Evolutionary conservation across 2,888 invertebrate genomes (phyloP), one percentile per base, ranked within the genome.

Genomic region (Eretmocerus hayati): DNA sequence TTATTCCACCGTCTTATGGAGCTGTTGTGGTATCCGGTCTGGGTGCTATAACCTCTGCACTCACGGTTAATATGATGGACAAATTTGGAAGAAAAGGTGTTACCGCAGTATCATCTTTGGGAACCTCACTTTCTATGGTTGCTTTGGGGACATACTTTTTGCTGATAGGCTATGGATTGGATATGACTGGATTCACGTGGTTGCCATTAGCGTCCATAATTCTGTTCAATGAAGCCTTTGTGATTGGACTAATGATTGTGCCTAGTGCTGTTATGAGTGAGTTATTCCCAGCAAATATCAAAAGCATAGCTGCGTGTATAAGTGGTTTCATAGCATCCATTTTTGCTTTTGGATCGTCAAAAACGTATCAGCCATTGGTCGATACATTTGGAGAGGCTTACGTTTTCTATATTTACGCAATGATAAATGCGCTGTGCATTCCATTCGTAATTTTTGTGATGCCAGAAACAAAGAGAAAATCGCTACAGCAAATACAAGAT

Each of bases 381-480:
- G 54, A 61, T 4, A 16, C 59, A 1, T 56, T 59, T 2, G 41
- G 57, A 1, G 56, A 62, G 18, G 51, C 57, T 19, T 60, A 61
- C 39, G 59, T 66, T 2, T 66, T 62, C 42, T 62, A 57, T 56
- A 39, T 60, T 8, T 59, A 66, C 41, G 59, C 54, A 5, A 2
- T 33, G 4, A 20, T 62, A 16, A 61, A 62, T 50, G 5, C 52
- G 2, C 30, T 48, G 3, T 30, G 51, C 3, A 23, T 55, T 1
- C 41, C 53, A 1, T 55, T 53, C 22, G 51, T 49, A 0, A 18
- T 57, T 3, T 31, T 46, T 15, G 50, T 41, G 26, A 37, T 67
- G 18, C 65, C 64, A 5, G 65, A 66, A 41, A 66, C 66, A 3
- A 66, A 62, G 43, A 65, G 65, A 3, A 68, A 66, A 41, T 60